Conservation (phyloP, 2,113 vertebrate species). For the Paratilapia polleni region DNA sequence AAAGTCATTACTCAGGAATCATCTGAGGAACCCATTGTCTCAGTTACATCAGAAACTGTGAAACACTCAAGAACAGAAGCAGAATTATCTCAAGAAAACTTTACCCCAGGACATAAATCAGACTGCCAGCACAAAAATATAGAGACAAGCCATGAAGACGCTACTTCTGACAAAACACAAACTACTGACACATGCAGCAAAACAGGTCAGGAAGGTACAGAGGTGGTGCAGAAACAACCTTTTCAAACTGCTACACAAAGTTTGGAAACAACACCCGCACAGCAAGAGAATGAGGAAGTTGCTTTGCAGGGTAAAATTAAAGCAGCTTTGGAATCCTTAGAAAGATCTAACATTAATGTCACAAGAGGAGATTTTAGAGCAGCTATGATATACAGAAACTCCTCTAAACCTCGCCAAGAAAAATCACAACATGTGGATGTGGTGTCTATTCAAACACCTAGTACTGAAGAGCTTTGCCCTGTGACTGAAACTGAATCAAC, state of each 20-base stretch:
- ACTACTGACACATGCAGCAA: conserved; percentile 5
- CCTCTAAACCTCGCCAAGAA: conserved; percentile 76
- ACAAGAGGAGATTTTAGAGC: conserved; percentile 88
- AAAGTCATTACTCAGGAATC: conserved; percentile 46
- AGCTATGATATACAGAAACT: conserved; percentile 87
- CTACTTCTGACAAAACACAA: conserved; percentile 75
- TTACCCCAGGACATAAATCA: conserved; percentile 19
- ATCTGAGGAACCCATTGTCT: conserved; percentile 3
- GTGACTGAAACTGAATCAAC: conserved; percentile 77
- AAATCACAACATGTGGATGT: conserved; percentile 62
- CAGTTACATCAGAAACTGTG: not conserved
- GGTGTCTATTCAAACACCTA: conserved; percentile 48
- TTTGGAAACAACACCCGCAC: conserved; percentile 69
- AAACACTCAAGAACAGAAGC: not conserved
- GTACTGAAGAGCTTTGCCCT: conserved; percentile 54
- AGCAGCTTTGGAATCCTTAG: conserved; percentile 85
- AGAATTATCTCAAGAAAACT: not conserved
- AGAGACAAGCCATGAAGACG: conserved; percentile 66
- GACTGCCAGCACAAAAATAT: conserved; percentile 52
- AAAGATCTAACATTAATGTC: conserved; percentile 88
- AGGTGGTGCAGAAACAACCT: conserved; percentile 67
- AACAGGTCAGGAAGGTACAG: conserved; percentile 40
- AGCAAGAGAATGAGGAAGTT: conserved; percentile 81
- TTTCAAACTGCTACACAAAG: conserved; percentile 72
- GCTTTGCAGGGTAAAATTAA: conserved; percentile 84